These are phyloP conservation scores for Phoxinus phoxinus DNA, from an alignment of 2,113 vertebrate species.

Conservation along the genomic window DNA sequence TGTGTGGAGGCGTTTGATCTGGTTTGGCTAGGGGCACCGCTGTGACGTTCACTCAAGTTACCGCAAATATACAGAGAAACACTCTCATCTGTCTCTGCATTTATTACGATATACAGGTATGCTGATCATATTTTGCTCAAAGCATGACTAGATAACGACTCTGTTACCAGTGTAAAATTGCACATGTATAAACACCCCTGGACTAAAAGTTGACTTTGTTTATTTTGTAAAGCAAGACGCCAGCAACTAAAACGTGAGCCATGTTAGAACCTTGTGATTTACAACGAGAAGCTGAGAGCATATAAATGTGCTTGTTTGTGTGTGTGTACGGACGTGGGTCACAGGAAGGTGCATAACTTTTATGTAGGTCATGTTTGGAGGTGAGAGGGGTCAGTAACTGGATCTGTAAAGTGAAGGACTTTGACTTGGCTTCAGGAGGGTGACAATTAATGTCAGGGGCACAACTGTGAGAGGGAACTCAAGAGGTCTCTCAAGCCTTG, in stretches of 20 bases:
- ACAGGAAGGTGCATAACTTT: conserved; percentile 11
- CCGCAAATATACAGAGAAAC: background rate
- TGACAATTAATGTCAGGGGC: conserved; percentile 75
- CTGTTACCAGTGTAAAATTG: background rate
- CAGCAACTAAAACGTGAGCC: background rate
- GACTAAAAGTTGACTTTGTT: background rate
- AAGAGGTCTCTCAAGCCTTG: conserved; percentile 63
- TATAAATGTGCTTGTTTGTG: conserved; percentile 25
- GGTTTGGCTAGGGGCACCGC: conserved; percentile 34
- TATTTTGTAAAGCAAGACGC: background rate
- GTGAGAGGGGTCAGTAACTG: conserved; percentile 65
- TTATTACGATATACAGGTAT: background rate
- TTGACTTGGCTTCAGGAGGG: conserved; percentile 32
- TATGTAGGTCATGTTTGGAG: conserved; percentile 44
- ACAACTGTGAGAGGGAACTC: conserved; percentile 68
- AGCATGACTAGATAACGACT: background rate
- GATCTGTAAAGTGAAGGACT: conserved; percentile 60
- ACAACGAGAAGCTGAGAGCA: background rate
- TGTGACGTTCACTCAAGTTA: conserved; percentile 31
- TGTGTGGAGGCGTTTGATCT: conserved; percentile 31
- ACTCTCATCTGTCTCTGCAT: background rate
- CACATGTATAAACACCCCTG: background rate
- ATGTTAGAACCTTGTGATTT: conserved; percentile 6
- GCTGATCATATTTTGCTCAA: background rate
- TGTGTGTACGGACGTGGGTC: conserved; percentile 8